Evolutionary conservation across 2,113 vertebrate genomes (phyloP).

Genomic region (Myotis yumanensis): DNA sequence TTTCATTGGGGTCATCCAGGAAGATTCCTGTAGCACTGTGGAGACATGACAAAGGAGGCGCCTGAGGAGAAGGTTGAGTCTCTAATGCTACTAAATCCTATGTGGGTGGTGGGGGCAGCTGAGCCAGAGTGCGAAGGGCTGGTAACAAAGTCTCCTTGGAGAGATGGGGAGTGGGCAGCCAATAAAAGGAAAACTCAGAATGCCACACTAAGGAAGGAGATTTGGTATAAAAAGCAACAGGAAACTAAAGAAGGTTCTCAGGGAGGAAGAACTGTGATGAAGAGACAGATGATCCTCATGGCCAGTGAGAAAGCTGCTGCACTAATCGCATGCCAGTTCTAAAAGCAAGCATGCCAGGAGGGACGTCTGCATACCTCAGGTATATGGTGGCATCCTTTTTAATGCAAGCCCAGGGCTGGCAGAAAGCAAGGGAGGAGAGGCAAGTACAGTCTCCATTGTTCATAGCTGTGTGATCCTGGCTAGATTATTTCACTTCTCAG

Average conservation of each 20-base stretch:
- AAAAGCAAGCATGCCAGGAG: not conserved
- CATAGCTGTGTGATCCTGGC: not conserved
- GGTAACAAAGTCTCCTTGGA: not conserved
- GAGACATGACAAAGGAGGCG: not conserved
- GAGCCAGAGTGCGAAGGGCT: not conserved
- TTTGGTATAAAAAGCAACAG: constrained; percentile 43
- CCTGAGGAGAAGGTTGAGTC: not conserved
- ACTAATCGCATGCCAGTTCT: not conserved
- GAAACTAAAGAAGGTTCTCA: constrained; percentile 22
- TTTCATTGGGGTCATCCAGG: not conserved
- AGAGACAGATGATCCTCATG: not conserved
- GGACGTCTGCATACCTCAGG: not conserved
- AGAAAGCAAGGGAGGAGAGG: not conserved
- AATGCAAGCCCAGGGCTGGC: not conserved
- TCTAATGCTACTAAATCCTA: not conserved
- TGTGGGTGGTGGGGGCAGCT: not conserved
- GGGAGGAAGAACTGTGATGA: constrained; percentile 17
- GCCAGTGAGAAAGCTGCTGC: not conserved
- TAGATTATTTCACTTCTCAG: constrained; percentile 10
- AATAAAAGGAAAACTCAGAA: not conserved
- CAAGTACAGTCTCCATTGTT: not conserved
- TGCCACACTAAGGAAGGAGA: constrained; percentile 32
- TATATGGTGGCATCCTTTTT: not conserved
- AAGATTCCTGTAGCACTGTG: not conserved
- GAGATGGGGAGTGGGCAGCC: not conserved